Evolutionary conservation across 64 coral and sea anemone species (phyloP), one percentile per base, ranked within the genome.

Genomic region (Actinia tenebrosa): DNA sequence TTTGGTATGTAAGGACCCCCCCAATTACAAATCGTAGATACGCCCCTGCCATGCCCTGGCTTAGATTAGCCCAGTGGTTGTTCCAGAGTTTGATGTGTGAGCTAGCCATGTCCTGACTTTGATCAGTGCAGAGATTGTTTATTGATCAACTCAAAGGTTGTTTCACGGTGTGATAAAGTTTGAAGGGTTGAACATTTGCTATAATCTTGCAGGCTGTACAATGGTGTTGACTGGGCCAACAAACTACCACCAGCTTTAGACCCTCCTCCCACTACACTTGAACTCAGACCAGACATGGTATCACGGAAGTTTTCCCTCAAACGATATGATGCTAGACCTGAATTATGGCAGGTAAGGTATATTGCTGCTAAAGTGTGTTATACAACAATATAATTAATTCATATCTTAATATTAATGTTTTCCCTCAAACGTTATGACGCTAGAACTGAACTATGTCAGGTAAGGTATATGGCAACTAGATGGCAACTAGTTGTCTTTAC

Each of bases 181-280:
- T 79, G 77, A 7, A 79, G 77, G 27, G 10, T 79, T 46, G 7
- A 50, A 4, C 77, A 50, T 47, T 85, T 53, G 46, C 56, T 68
- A 25, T 86, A 7, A 15, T 53, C n/a, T 8, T 61, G 71, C 60
- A 99, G 97, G 88, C 86, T 99, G 25, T 99, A 99, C 60, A 89
- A 88, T 56, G 97, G 97, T 83, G 97, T 90, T 80, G 89, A 99
- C 56, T 99, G 97, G 97, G 68, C 75, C 14, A 88, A 89, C 23
- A 92, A 86, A 62, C 61, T 99, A 19, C 86, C 88, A 10, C 86
- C 71, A 50, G 78, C 93, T 63, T 30, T 77, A 4, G 80, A 88
- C 16, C 97, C 97, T 83, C 97, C 97, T 25, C 72, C 86, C 15
- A 95, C 90, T 25, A 99, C 90, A 16, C 47, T 95, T 45, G 97